Conservation (phyloP, 2,888 invertebrate genomes). For the Caradrina kadenii region DNA sequence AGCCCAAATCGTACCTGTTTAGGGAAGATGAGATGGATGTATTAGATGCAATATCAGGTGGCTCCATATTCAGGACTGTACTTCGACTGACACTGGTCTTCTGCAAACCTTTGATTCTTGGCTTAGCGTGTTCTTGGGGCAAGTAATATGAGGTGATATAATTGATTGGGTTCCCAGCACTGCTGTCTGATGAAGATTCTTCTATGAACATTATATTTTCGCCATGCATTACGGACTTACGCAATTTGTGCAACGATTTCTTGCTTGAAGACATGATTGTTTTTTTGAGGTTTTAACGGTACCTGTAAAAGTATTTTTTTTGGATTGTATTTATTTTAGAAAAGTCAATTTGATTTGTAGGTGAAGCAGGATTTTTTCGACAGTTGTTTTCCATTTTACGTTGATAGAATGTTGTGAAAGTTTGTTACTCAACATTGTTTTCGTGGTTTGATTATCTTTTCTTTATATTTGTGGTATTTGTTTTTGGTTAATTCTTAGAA, state of each 20-base stretch:
- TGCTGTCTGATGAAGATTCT: slow-evolving; percentile 45
- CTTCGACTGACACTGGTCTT: neutral
- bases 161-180: slow-evolving; percentile 5
- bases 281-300: neutral
- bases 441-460: too few species aligned
- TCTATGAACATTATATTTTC: neutral
- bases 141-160: too few species aligned
- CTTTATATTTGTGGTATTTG: too few species aligned
- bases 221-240: neutral
- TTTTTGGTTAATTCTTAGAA: too few species aligned
- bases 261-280: slow-evolving; percentile 13
- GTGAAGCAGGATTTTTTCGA: neutral
- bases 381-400: slow-evolving; percentile 37
- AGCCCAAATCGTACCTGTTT: too few species aligned
- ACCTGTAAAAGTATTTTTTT: neutral
- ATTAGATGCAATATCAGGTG: too few species aligned
- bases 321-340: slow-evolving; percentile 12
- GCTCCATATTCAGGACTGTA: too few species aligned
- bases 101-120: slow-evolving; percentile 14
- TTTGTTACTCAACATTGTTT: too few species aligned
- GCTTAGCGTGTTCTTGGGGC: slow-evolving; percentile 63
- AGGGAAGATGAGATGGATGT: too few species aligned
- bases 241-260: neutral
- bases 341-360: slow-evolving; percentile 33
- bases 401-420: too few species aligned